Evolutionary conservation across 2,888 invertebrate species (phyloP).

Genomic region (Eupithecia dodoneata): DNA sequence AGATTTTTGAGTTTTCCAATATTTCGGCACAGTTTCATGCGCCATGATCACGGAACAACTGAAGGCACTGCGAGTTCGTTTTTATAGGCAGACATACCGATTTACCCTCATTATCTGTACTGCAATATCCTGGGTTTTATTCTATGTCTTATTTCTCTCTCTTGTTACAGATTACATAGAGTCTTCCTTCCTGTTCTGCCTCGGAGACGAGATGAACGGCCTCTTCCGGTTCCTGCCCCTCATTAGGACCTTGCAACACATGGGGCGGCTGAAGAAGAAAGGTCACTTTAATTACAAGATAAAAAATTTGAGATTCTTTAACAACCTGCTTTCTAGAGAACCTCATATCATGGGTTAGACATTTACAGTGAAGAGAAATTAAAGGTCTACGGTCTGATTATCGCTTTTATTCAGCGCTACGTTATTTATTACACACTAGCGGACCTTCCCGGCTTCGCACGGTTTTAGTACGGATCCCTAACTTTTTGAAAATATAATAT

Average conservation of each 20-base stretch:
- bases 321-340: slow-evolving; percentile 53
- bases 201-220: slow-evolving; percentile 64
- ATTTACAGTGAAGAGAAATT: background rate
- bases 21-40: no score
- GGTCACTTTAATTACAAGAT: slow-evolving; percentile 59
- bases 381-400: background rate
- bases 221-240: slow-evolving; percentile 69
- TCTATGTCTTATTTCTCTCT: background rate
- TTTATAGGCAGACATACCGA: no score
- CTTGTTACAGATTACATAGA: slow-evolving; percentile 66
- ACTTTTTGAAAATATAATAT: no score
- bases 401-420: background rate
- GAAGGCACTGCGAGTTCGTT: no score
- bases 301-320: slow-evolving; percentile 64
- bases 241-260: slow-evolving; percentile 69
- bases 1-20: no score
- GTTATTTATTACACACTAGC: no score
- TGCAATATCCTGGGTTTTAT: no score
- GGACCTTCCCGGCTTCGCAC: no score
- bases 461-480: no score
- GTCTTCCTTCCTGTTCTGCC: slow-evolving; percentile 67
- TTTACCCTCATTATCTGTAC: no score
- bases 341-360: slow-evolving; percentile 64
- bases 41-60: no score
- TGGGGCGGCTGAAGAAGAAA: slow-evolving; percentile 71